A percentile compares a stretch with the other conserved stretches of the same genome.
These are phyloP conservation scores for Orthosia incerta DNA, from an alignment of 2,888 invertebrate genomes.

Conservation along the genomic window DNA sequence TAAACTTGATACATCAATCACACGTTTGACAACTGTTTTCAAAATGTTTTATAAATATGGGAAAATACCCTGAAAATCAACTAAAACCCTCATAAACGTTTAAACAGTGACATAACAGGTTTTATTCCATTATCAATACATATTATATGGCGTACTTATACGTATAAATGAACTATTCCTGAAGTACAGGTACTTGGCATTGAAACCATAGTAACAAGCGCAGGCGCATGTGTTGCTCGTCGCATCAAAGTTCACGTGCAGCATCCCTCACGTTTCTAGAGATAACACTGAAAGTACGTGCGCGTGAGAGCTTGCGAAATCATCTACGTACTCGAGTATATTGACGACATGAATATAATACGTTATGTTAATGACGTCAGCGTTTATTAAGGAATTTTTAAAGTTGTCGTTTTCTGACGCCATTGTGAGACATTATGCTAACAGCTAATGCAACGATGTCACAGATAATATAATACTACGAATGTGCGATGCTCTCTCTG, in stretches of 20 bases:
- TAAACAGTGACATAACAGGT: constrained; percentile 26
- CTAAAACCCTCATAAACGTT: not conserved
- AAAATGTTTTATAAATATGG: too few species aligned
- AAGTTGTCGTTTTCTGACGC: not conserved
- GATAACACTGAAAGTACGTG: constrained; percentile 30
- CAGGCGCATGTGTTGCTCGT: constrained; percentile 19
- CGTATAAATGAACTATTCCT: constrained; percentile 7
- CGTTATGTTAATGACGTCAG: constrained; percentile 23
- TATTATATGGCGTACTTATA: not conserved
- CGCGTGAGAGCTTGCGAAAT: constrained; percentile 42
- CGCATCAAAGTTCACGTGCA: constrained; percentile 44
- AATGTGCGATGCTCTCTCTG: not conserved
- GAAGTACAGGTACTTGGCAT: constrained; percentile 41
- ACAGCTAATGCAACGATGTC: not conserved
- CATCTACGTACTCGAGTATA: not conserved
- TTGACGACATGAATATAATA: constrained; percentile 27
- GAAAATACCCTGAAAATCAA: too few species aligned
- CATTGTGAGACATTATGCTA: not conserved
- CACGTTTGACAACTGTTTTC: too few species aligned
- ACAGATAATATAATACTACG: too few species aligned
- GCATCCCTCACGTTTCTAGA: constrained; percentile 47
- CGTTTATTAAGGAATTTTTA: constrained; percentile 9
- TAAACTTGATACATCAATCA: not conserved
- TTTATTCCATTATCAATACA: not conserved
- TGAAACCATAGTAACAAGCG: constrained; percentile 29